Evolutionary conservation across 23 tunicate genomes (phyloP), one percentile per base, ranked within the genome.

Genomic region (Styela plicata): DNA sequence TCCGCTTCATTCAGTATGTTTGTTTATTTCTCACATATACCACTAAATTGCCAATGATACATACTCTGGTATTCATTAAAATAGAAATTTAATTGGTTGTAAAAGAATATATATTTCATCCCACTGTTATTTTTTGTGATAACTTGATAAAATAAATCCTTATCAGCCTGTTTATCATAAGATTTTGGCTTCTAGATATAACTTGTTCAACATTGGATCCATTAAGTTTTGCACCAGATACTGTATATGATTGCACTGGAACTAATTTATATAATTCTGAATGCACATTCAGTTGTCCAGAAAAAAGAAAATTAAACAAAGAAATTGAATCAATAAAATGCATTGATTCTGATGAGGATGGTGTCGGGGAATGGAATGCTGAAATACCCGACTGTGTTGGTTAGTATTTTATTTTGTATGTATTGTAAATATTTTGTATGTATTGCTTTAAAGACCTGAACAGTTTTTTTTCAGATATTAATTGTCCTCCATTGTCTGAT

Each of bases 361-460:
- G 71, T 25, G 31, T 67, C 16, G 71, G 31, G 13, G 71, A 67
- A 67, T 67, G 71, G 71, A 67, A 67, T 29, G 22, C 0, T 67
- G 71, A 67, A 18, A 22, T 67, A 16, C 71, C 71, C 18, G 71
- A 67, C 22, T 67, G 71, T 67, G 23, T 67, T 67, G 71, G 71
- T 67, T 0, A 16, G 71, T 67, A 67, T n/a, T n/a, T n/a, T n/a
- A n/a, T n/a, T n/a, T n/a, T n/a, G n/a, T n/a, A n/a, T n/a, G n/a
- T n/a, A n/a, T n/a, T n/a, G n/a, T n/a, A n/a, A n/a, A n/a, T n/a
- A n/a, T n/a, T n/a, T n/a, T n/a, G n/a, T n/a, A n/a, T n/a, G n/a
- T n/a, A n/a, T n/a, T n/a, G n/a, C n/a, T n/a, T n/a, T n/a, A n/a
- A n/a, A n/a, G n/a, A n/a, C n/a, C n/a, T n/a, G n/a, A n/a, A n/a